These are phyloP conservation scores for Lucilia cuprina DNA, from an alignment of 1,140 invertebrate genomes.

Conservation along the genomic window DNA sequence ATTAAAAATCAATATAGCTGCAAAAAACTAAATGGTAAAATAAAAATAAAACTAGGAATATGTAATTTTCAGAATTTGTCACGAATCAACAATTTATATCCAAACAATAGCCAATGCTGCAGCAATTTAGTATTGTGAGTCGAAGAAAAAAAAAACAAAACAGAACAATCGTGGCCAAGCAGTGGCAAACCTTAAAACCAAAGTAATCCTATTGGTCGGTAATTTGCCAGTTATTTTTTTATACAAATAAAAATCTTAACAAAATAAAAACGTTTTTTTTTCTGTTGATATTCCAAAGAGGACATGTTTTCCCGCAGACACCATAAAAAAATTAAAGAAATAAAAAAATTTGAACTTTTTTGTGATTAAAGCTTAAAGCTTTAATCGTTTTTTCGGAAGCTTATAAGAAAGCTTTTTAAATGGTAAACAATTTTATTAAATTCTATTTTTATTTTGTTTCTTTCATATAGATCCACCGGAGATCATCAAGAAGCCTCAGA, in stretches of 20 bases:
- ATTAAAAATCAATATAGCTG: not conserved
- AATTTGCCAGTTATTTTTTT: not conserved
- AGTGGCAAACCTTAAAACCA: not conserved
- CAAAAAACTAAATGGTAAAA: not conserved
- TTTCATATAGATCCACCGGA: constrained; percentile 83
- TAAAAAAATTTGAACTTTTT: no score
- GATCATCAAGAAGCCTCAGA: constrained; percentile 83
- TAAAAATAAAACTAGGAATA: not conserved
- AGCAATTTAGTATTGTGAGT: not conserved
- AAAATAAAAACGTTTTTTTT: no score
- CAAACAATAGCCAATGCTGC: not conserved
- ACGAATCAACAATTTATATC: constrained; percentile 33
- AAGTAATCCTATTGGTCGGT: not conserved
- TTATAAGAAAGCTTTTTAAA: not conserved
- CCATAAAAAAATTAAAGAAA: no score
- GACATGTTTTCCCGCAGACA: no score
- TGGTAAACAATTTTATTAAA: not conserved
- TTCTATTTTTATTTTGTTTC: not conserved
- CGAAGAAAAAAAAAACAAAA: not conserved
- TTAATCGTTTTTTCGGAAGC: not conserved
- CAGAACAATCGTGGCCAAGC: not conserved
- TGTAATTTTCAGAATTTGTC: constrained; percentile 27
- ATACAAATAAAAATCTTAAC: not conserved
- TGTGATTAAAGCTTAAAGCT: not conserved
- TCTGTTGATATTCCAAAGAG: no score